Base-by-base conservation (phyloP, 2,797 vertebrate genomes). In the Australoheros facetus region DNA sequence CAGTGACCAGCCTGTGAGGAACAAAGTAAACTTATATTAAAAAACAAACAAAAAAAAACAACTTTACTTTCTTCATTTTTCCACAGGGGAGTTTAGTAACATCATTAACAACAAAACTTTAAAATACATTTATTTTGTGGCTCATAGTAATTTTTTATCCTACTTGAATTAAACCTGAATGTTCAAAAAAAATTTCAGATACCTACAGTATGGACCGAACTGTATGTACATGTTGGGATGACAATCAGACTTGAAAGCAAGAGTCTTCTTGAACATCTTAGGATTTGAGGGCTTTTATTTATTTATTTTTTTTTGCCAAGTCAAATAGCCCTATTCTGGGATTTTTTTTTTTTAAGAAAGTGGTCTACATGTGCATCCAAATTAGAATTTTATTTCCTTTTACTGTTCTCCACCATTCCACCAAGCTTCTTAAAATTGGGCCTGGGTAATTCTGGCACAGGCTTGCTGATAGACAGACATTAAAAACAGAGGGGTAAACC, bases 1-100 rank as follows among this genome's bases (percentile, higher is more conserved):
- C 53, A 51, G 37, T 42, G 5, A 32, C 23, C 26, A 71, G 45
- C 30, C 54, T 72, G 7, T 23, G 60, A 75, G 53, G 19, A 26
- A 75, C 56, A 62, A 66, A 60, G 3, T 54, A 57, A 56, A 26
- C 69, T 57, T 48, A 12, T 60, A 28, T 75, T 56, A 80, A 26
- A 3, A 26, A 26, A 26, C 16, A 62, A 34, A 34, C 2, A 9
- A 42, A 8, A 64, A 45, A 66, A 45, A 12, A 1, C 7, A 28
- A 26, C 45, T 48, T 4, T 5, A 48, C 23, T 28, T 7, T 48
- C 62, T 48, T 48, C 10, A 12, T 66, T 66, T 66, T 30, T 23
- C 28, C 42, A 48, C 42, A 16, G 42, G 10, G 23, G 16, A 13
- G 23, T 66, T 66, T 66, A 30, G 30, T 16, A 13, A 16, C 42